These are phyloP conservation scores for Bombyx mandarina DNA, from an alignment of 1,140 invertebrate species.

Conservation along the genomic window DNA sequence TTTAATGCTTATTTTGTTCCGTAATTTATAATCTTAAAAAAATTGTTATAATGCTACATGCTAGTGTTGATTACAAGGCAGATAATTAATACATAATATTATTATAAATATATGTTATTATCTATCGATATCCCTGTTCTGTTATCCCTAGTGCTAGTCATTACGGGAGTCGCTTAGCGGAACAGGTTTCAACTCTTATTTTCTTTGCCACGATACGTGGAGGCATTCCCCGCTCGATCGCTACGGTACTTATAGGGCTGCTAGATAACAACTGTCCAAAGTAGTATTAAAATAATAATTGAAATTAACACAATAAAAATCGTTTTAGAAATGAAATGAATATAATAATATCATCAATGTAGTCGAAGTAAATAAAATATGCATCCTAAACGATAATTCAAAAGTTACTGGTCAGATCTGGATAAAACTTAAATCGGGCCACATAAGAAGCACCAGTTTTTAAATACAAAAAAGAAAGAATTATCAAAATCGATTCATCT, in stretches of 20 bases:
- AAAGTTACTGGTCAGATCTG: no score
- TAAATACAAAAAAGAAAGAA: no score
- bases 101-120: not conserved
- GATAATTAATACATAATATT: not conserved
- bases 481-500: no score
- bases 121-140: conserved; percentile 16
- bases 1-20: not conserved
- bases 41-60: not conserved
- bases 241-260: conserved; percentile 33
- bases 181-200: conserved; percentile 42
- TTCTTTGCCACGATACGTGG: conserved; percentile 41
- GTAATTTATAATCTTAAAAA: not conserved
- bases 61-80: not conserved
- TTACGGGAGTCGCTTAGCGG: conserved; percentile 51
- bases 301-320: no score
- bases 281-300: no score
- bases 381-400: no score
- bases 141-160: conserved; percentile 37
- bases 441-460: no score
- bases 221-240: conserved; percentile 35
- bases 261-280: conserved; percentile 4
- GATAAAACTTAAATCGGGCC: no score
- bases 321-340: no score
- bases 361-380: no score
- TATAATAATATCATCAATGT: no score